A percentile compares a stretch with the other conserved stretches of the same genome.
Evolutionary conservation across 2,113 vertebrate species (phyloP).

Genomic region (Motacilla alba): DNA sequence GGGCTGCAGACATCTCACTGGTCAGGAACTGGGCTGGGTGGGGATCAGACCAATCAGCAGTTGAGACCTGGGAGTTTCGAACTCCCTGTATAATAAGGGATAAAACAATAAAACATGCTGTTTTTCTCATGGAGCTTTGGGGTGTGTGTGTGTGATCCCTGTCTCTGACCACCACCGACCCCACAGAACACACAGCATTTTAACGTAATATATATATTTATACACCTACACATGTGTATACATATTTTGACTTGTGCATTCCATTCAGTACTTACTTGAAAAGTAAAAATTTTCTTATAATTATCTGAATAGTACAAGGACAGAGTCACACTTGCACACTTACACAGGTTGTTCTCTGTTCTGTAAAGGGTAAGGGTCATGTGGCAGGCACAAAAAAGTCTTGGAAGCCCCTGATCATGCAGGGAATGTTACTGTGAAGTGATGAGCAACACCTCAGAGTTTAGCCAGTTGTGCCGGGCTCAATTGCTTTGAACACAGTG

Average conservation of each 20-base stretch:
- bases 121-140: background rate
- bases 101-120: background rate
- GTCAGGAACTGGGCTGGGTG: background rate
- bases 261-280: background rate
- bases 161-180: fast-evolving
- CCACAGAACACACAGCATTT: background rate
- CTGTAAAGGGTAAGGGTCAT: background rate
- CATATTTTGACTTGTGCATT: background rate
- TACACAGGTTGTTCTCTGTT: background rate
- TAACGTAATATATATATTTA: background rate
- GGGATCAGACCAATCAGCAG: background rate
- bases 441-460: background rate
- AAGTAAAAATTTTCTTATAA: background rate
- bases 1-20: background rate
- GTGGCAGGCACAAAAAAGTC: background rate
- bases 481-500: fast-evolving
- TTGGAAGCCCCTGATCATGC: background rate
- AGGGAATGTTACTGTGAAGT: background rate
- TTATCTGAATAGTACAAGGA: fast-evolving
- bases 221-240: too few relatives aligned
- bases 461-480: background rate
- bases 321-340: background rate
- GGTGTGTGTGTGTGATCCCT: background rate
- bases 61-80: background rate
- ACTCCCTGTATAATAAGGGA: background rate